phyloP scores from a whole-genome alignment of 2,797 vertebrate species.

The Ara ararauna region DNA sequence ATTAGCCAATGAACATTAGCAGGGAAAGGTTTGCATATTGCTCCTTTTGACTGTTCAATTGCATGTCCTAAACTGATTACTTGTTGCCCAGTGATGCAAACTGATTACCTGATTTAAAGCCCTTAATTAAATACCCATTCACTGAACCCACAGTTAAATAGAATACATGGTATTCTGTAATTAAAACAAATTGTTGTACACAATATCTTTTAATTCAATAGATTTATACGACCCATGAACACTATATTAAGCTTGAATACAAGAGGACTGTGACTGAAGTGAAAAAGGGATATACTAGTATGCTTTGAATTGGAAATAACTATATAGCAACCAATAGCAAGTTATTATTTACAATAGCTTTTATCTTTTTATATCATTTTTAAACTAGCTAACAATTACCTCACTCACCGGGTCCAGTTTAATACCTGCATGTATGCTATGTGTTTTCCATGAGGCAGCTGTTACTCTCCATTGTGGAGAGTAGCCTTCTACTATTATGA shows the following conservation, averaged over 20 bases:
- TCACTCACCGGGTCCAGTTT: neutral
- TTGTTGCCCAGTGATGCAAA: slow-evolving; percentile 50
- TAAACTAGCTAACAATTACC: neutral
- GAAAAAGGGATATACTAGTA: neutral
- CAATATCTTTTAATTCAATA: slow-evolving; percentile 36
- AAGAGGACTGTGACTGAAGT: neutral
- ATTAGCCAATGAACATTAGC: neutral
- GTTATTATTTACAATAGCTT: neutral
- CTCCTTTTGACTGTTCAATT: slow-evolving; percentile 23
- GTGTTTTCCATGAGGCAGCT: neutral
- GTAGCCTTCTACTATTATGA: neutral
- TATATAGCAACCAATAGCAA: neutral
- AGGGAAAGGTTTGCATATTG: neutral
- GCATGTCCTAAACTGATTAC: slow-evolving; percentile 47
- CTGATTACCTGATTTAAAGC: slow-evolving; percentile 66
- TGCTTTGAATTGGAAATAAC: neutral
- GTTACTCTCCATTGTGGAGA: neutral
- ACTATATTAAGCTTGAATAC: slow-evolving; percentile 23
- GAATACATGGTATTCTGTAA: slow-evolving; percentile 47
- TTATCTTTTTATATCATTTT: neutral
- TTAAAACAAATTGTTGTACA: slow-evolving; percentile 53
- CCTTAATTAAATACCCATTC: slow-evolving; percentile 71
- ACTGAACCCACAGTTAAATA: slow-evolving; percentile 42
- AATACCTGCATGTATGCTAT: neutral
- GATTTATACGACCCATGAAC: slow-evolving; percentile 63